Base-by-base conservation (phyloP, 1,140 invertebrate species). In the Temnothorax curvispinosus region DNA sequence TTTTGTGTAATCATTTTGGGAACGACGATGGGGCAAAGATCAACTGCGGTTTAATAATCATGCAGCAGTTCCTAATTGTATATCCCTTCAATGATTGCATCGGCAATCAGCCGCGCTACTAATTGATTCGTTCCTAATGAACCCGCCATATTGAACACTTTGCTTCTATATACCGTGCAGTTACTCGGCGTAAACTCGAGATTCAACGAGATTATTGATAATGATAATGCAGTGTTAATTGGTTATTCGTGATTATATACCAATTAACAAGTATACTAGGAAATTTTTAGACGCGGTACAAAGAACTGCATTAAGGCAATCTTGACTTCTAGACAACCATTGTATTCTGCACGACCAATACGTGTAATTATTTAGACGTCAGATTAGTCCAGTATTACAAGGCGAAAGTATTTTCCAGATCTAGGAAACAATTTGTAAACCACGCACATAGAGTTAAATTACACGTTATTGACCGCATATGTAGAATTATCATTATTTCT, bases 111-210 rank as follows among this genome's bases (percentile, higher is more conserved):
- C n/a, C 41, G n/a, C 67, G 47, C 78, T 74, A 47, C 67, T 90
- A 91, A 91, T 91, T 91, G 90, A 91, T 89, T 90, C 86, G 87
- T 89, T 88, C 80, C 89, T 90, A 90, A 90, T 89, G 84, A 90
- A 88, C 44, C 85, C 44, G 75, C 58, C 44, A 69, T 60, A 65
- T 62, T 56, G 60, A 56, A 21, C 84, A 82, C 80, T 85, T 86
- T 64, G 71, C 72, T 67, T 72, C 80, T 72, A 77, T 88, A 88
- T 52, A 72, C 54, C 32, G 44, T 32, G 41, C 3, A 47, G 8
- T 65, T 56, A 50, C 38, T 27, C 27, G 54, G 41, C 38, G 58
- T 72, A 60, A 86, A 88, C 84, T 88, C 71, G 54, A 72, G 54
- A 62, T 80, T 44, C 54, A 85, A 38, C 50, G 27, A 50, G 54